Evolutionary conservation across 2,113 vertebrate species (phyloP), one percentile per base, ranked within the genome.

Genomic region (Cryptomyrus ogoouensis): DNA sequence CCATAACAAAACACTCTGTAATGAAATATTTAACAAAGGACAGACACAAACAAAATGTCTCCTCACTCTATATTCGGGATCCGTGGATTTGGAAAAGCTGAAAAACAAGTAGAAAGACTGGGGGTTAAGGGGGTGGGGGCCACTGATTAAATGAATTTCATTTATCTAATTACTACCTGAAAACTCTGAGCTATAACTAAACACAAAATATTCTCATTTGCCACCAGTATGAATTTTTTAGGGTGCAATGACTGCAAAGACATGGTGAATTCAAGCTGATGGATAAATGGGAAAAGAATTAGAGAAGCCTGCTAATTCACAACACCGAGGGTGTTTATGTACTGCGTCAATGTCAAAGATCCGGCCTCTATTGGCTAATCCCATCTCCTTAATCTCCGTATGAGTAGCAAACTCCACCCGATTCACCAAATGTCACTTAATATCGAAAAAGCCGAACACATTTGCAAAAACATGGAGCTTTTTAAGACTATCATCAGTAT

Each of bases 51-150:
- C 53, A 56, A 80, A 42, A 6, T 53, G 88, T 89, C 80, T 77
- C 53, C 83, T 3, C 52, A 87, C 90, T 94, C 93, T 96, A 96
- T 93, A 96, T 96, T 94, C 96, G 91, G 91, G 96, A 95, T 66
- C 96, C 96, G 12, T 96, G 95, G 92, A 96, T 94, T 93, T 96
- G 96, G 93, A 96, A 96, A 92, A 96, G 94, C 96, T 96, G 95
- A 35, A 87, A 92, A 91, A 15, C 27, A 92, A 89, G 24, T 50
- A 42, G 91, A 13, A 83, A 86, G 53, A 49, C 27, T 50, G 44
- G 42, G 27, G 52, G 56, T 90, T 91, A 92, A 90, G 91, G 91
- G 50, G 88, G 92, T 91, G 49, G 49, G 9, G 49, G 2, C 88
- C 24, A 91, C 27, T 31, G 47, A 17, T 77, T 17, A 39, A 77